phyloP scores from a whole-genome alignment of 1,140 invertebrate genomes.

The Globodera ellingtonae region DNA sequence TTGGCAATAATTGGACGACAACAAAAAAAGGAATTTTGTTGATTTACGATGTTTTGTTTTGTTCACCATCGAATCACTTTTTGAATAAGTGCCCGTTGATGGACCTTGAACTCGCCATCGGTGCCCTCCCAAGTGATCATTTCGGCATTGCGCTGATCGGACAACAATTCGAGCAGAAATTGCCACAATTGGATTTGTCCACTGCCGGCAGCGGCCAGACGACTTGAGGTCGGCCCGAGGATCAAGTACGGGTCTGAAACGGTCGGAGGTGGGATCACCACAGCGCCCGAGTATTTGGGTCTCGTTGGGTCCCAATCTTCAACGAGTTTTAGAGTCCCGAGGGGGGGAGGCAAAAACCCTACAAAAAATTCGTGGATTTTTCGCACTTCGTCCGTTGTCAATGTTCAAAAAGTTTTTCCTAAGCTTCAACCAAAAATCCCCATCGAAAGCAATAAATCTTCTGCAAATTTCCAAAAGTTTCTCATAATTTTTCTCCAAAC shows the following conservation, averaged over 20 bases:
- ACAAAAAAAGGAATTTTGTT: background rate
- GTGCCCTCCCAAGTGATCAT: constrained; percentile 91
- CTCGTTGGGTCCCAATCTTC: no score
- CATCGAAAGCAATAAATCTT: background rate
- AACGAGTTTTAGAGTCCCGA: no score
- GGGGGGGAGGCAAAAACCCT: no score
- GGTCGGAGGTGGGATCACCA: no score
- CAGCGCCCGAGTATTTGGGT: no score
- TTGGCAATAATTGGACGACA: no score
- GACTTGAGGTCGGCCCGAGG: constrained; percentile 54
- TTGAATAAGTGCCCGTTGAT: no score
- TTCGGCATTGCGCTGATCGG: constrained; percentile 77
- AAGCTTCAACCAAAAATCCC: background rate
- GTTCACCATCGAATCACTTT: no score
- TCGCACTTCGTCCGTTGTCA: no score
- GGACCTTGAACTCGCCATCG: constrained; percentile 69
- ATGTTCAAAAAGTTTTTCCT: background rate
- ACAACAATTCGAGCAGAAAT: constrained; percentile 91
- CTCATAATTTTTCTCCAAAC: no score
- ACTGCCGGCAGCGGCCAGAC: constrained; percentile 59
- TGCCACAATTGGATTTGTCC: constrained; percentile 99
- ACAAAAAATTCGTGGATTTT: no score
- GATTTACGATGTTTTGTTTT: no score
- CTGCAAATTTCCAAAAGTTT: background rate
- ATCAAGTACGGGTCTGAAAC: constrained; percentile 64